A percentile compares a stretch with the other conserved stretches of the same genome.
Conservation (phyloP, 1,140 invertebrate genomes). For the Trichomalopsis sarcophagae region DNA sequence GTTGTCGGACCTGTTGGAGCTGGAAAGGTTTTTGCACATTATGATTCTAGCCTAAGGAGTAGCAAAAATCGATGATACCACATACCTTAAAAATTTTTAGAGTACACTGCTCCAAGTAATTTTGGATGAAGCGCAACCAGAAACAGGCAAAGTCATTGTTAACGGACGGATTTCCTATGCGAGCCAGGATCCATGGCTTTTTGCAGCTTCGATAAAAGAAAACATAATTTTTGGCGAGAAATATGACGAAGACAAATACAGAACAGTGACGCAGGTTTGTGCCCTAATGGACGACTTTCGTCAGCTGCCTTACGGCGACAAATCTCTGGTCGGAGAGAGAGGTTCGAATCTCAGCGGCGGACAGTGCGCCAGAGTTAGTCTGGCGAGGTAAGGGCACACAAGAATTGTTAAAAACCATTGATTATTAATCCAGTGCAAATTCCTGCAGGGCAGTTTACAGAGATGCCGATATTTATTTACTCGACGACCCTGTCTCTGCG, state of each 20-base stretch:
- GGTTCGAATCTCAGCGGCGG: constrained; percentile 91
- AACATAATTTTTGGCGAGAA: constrained; percentile 74
- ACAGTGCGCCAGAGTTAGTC: constrained; percentile 91
- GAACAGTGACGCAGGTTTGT: constrained; percentile 83
- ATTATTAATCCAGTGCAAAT: constrained; percentile 36
- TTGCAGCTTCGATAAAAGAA: constrained; percentile 58
- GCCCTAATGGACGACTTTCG: constrained; percentile 86
- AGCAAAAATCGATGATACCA: neutral
- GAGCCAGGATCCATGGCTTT: constrained; percentile 85
- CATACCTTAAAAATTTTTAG: constrained; percentile 66
- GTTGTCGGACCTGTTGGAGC: constrained; percentile 87
- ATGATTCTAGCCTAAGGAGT: too few relatives aligned
- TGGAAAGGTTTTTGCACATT: constrained; percentile 79
- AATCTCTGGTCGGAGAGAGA: constrained; percentile 90
- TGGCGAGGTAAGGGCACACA: constrained; percentile 81
- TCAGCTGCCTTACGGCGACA: constrained; percentile 85
- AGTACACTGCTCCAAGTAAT: constrained; percentile 85
- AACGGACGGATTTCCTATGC: constrained; percentile 78
- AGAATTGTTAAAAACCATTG: too few relatives aligned
- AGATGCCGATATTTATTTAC: constrained; percentile 85
- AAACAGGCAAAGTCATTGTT: too few relatives aligned
- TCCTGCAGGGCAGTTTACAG: constrained; percentile 83
- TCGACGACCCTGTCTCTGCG: constrained; percentile 87
- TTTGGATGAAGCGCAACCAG: constrained; percentile 80
- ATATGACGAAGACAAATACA: constrained; percentile 81